These are phyloP conservation scores for Lasioglossum morio DNA, from an alignment of 2,888 invertebrate species.

Conservation along the genomic window DNA sequence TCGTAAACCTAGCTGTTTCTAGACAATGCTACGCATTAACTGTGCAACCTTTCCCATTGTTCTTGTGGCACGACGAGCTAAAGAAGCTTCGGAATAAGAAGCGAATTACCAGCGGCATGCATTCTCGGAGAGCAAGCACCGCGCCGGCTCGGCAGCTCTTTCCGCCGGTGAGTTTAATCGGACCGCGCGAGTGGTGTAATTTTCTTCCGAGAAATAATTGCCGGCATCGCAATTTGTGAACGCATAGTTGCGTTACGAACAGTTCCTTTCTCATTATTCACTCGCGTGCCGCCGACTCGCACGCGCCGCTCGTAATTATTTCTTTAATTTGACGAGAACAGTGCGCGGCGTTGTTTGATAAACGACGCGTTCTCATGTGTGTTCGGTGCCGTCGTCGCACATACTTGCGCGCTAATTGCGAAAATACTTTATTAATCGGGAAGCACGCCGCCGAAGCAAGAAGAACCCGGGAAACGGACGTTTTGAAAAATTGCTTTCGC, in stretches of 20 bases:
- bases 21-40: neutral
- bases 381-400: neutral
- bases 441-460: neutral
- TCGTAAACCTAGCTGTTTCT: neutral
- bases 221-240: slow-evolving; percentile 23
- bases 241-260: slow-evolving; percentile 10
- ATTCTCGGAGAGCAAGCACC: neutral
- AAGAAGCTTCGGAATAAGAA: neutral
- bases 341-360: slow-evolving; percentile 7
- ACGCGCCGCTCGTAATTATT: slow-evolving; percentile 7
- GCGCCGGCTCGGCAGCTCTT: neutral
- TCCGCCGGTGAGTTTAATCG: neutral
- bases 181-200: neutral
- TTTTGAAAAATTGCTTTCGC: slow-evolving; percentile 19
- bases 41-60: neutral
- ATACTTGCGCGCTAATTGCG: neutral
- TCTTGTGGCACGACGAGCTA: neutral
- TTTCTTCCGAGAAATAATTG: slow-evolving; percentile 15
- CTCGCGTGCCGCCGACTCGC: neutral
- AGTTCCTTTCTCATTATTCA: slow-evolving; percentile 19
- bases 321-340: slow-evolving; percentile 16
- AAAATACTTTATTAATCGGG: slow-evolving; percentile 13
- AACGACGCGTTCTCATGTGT: slow-evolving; percentile 13
- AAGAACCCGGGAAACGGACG: neutral
- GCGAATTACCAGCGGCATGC: neutral